These are phyloP conservation scores for Decapterus maruadsi DNA, from an alignment of 2,797 vertebrate species.

Conservation along the genomic window DNA sequence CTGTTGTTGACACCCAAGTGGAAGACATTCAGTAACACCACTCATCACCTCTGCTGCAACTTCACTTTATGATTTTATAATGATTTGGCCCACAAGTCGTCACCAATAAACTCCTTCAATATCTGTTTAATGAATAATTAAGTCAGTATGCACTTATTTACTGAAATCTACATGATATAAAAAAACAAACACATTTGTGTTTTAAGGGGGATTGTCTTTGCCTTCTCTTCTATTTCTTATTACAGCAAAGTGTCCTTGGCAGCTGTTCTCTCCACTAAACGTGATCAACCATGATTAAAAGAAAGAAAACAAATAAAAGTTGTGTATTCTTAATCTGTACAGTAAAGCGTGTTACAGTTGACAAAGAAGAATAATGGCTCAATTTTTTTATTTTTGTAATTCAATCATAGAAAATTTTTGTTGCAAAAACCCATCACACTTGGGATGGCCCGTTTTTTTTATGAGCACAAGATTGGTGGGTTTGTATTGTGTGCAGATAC, in stretches of 20 bases:
- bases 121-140: background rate
- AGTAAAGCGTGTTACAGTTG: background rate
- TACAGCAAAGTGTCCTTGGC: background rate
- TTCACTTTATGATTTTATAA: background rate
- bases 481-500: background rate
- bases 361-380: background rate
- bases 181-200: background rate
- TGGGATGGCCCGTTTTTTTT: background rate
- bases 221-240: background rate
- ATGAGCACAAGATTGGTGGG: background rate
- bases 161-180: background rate
- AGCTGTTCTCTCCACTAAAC: background rate
- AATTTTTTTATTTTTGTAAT: background rate
- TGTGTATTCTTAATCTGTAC: background rate
- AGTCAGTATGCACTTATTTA: background rate
- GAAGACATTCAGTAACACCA: conserved; percentile 41
- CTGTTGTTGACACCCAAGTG: conserved; percentile 54
- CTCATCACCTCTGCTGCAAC: background rate
- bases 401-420: background rate
- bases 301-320: background rate
- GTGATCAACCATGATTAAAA: conserved; percentile 15
- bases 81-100: background rate
- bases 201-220: background rate
- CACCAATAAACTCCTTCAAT: background rate
- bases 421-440: background rate